A percentile compares a stretch with the other conserved stretches of the same genome.
Conservation (phyloP, 2,113 vertebrate genomes). For the Montifringilla adamsi region DNA sequence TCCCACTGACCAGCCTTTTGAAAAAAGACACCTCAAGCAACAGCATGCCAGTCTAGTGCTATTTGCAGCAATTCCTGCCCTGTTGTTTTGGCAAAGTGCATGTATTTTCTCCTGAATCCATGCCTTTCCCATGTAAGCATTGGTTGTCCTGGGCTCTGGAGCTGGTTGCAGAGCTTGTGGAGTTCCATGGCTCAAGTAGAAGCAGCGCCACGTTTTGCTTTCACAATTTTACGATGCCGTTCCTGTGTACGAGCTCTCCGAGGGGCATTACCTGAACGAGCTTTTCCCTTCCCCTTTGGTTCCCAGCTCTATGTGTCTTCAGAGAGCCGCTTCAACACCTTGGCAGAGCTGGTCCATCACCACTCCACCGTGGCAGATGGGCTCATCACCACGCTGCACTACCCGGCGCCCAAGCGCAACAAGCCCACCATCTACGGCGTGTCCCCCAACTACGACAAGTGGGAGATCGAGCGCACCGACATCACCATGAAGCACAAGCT, state of each 20-base stretch:
- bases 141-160: not conserved
- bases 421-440: slow-evolving; percentile 98
- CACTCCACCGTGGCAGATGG: slow-evolving; percentile 95
- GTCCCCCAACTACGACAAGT: slow-evolving; percentile 97
- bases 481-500: slow-evolving; percentile 99
- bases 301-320: slow-evolving; percentile 95
- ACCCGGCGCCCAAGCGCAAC: slow-evolving; percentile 96
- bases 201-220: not conserved
- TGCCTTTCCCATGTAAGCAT: not conserved
- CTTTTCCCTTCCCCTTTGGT: not conserved
- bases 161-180: not conserved
- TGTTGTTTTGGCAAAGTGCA: not conserved
- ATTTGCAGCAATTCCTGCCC: not conserved
- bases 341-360: slow-evolving; percentile 96
- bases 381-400: slow-evolving; percentile 96
- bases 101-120: not conserved
- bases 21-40: not conserved
- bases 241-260: fast-evolving
- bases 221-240: fast-evolving
- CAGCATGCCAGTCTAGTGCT: not conserved
- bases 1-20: not conserved
- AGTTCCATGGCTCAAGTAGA: not conserved
- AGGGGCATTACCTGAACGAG: not conserved
- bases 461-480: slow-evolving; percentile 98
- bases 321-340: slow-evolving; percentile 95